Base-by-base conservation (phyloP, 1,140 invertebrate genomes). In the Plutomurus gul region DNA sequence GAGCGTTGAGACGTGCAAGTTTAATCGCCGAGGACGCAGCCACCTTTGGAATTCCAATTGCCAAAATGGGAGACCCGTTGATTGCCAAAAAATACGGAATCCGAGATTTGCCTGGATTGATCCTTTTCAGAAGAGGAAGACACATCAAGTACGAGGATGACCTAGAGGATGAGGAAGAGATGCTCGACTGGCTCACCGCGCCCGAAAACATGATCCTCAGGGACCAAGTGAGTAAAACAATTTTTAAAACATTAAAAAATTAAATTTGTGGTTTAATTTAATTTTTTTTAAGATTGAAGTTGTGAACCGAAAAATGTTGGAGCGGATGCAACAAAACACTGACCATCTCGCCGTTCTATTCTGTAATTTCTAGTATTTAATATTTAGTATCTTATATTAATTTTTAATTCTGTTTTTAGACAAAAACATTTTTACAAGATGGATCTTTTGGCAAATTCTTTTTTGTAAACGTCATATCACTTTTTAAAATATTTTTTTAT, bases 261-360 rank as follows among this genome's bases (percentile, higher is more conserved):
- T n/a, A n/a, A n/a, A n/a, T n/a, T n/a, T n/a, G n/a, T n/a, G n/a
- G n/a, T n/a, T n/a, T n/a, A n/a, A n/a, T n/a, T 49, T 16, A 49
- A 46, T 37, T 40, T 3, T 22, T 25, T 47, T 49, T 5, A 85
- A 95, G 76, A 97, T 98, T 51, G 96, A 98, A 86, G 91, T 93
- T 85, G 95, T 97, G 3, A 98, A 97, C 85, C 89, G 91, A 72
- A 96, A 96, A 87, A 96, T 97, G 94, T 94, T 98, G 84, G 92
- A 95, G 65, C 95, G 96, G 87, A 94, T 97, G 84, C 88, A 95
- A 79, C 93, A 96, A 85, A 92, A 92, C 25, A 94, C 94, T 0
- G 94, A 97, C 85, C 97, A 96, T 85, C 90, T 97, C n/a, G 95
- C 95, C 6, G 95, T 96, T 46, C 95, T 96, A 87, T 95, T 98